Conservation (phyloP, 2,113 vertebrate species). For the Beaufortia kweichowensis region DNA sequence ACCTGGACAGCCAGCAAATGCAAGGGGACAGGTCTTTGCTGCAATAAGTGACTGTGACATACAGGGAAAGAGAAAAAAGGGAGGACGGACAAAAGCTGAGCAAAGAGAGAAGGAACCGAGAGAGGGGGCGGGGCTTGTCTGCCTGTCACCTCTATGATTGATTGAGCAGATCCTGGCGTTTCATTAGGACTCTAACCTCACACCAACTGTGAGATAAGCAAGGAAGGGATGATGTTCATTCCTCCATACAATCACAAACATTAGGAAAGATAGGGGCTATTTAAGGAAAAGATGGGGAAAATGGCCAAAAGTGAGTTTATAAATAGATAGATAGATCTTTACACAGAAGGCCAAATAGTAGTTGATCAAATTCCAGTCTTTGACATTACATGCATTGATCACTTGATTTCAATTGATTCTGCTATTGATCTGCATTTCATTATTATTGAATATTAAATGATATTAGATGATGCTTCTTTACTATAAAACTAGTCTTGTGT, state of each 20-base stretch:
- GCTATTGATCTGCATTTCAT: neutral
- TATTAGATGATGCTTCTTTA: slow-evolving; percentile 8
- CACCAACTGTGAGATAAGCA: neutral
- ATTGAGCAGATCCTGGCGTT: slow-evolving; percentile 25
- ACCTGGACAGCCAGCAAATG: neutral
- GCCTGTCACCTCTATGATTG: slow-evolving; percentile 30
- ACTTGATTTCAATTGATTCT: neutral
- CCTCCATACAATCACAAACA: slow-evolving; percentile 5
- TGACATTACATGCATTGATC: neutral
- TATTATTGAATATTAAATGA: neutral
- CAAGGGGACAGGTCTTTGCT: neutral
- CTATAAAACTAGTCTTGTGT: no score
- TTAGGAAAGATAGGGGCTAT: neutral
- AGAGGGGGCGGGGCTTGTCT: neutral
- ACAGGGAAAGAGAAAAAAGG: neutral
- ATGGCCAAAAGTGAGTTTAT: neutral
- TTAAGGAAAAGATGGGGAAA: neutral
- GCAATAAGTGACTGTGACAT: neutral
- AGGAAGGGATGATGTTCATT: slow-evolving; percentile 9
- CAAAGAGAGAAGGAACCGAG: neutral
- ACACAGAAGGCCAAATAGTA: neutral
- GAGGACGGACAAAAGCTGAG: neutral
- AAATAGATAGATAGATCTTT: no score
- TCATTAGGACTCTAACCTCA: slow-evolving; percentile 35
- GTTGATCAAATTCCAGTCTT: neutral